Percentiles rank a stretch among this genome's conserved stretches.
phyloP scores from a whole-genome alignment of 2,113 vertebrate species.

The Stictonetta naevosa region DNA sequence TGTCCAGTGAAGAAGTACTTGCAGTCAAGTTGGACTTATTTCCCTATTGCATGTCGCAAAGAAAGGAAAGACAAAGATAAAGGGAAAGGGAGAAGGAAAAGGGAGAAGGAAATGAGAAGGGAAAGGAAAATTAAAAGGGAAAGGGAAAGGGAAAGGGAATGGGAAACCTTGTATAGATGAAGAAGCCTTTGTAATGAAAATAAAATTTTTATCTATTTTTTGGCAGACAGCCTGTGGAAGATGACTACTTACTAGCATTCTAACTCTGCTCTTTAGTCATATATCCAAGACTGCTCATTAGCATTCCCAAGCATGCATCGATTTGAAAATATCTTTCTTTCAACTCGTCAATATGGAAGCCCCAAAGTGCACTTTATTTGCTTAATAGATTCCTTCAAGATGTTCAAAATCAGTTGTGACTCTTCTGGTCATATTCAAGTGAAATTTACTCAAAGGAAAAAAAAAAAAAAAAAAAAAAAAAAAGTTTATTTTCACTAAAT shows the following conservation, averaged over 20 bases:
- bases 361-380: constrained; percentile 54
- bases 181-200: not conserved
- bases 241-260: not conserved
- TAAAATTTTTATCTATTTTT: not conserved
- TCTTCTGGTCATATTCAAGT: constrained; percentile 22
- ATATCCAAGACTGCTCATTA: constrained; percentile 34
- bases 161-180: not conserved
- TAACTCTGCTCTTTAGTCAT: constrained; percentile 8
- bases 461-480: not conserved
- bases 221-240: not conserved
- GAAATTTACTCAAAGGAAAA: not conserved
- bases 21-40: not conserved
- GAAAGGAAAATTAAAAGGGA: fast-evolving
- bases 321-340: constrained; percentile 45
- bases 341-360: not conserved
- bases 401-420: constrained; percentile 28
- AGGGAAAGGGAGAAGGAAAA: no score
- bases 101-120: not conserved
- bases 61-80: not conserved
- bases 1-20: not conserved
- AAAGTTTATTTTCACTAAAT: not conserved
- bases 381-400: constrained; percentile 19
- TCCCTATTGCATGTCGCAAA: not conserved
- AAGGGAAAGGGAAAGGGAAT: not conserved
- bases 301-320: constrained; percentile 48